phyloP scores from a whole-genome alignment of 2,888 invertebrate species.

The Hecatera dysodea region DNA sequence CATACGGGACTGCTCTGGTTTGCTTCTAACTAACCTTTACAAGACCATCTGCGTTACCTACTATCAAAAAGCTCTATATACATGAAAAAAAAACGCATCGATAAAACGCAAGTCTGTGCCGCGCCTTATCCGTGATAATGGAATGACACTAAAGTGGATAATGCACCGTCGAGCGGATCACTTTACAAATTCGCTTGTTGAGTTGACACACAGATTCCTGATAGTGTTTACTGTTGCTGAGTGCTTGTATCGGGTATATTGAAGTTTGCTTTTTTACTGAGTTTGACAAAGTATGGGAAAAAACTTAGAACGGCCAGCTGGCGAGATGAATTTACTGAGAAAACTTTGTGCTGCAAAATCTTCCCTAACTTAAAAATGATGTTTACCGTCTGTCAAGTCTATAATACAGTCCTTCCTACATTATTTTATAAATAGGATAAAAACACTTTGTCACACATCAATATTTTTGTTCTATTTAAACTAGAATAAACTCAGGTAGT shows the following conservation, averaged over 20 bases:
- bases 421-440: no score
- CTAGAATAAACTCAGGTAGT: no score
- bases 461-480: no score
- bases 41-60: no score
- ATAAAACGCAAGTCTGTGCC: not conserved
- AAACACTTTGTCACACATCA: no score
- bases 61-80: no score
- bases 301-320: not conserved
- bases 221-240: conserved; percentile 52
- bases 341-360: not conserved
- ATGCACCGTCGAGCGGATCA: conserved; percentile 50
- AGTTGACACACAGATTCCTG: conserved; percentile 46
- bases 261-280: conserved; percentile 2
- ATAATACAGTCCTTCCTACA: no score
- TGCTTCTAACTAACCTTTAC: no score
- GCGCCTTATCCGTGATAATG: conserved; percentile 39
- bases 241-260: conserved; percentile 43
- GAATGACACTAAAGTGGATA: conserved; percentile 55
- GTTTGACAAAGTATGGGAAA: conserved; percentile 18
- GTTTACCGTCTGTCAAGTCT: no score
- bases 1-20: no score
- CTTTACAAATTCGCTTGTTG: conserved; percentile 59
- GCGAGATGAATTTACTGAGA: not conserved
- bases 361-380: no score
- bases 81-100: not conserved